Conservation (phyloP, 2,113 vertebrate species). For the Albula glossodonta region DNA sequence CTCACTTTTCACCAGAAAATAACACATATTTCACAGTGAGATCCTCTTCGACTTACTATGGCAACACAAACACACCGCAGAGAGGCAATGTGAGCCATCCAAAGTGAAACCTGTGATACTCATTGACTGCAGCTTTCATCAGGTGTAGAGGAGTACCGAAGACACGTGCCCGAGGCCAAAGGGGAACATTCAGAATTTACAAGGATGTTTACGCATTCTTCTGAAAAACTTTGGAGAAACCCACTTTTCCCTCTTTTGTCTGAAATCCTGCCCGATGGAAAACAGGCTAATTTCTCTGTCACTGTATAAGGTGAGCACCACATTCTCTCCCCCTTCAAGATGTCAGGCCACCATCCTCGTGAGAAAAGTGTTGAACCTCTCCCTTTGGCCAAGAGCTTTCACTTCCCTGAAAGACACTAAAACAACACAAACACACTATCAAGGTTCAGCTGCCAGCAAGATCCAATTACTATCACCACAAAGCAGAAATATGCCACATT, state of each 20-base stretch:
- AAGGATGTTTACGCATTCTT: neutral
- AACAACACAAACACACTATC: neutral
- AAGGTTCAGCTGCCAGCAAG: neutral
- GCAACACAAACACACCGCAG: neutral
- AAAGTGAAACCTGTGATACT: neutral
- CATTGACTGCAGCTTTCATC: neutral
- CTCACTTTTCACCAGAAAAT: neutral
- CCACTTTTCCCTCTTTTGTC: constrained; percentile 1
- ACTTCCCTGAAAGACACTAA: neutral
- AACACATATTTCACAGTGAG: neutral
- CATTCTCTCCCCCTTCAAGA: constrained; percentile 14
- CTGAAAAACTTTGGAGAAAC: neutral
- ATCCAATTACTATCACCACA: neutral
- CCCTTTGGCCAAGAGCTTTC: neutral
- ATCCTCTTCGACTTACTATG: neutral
- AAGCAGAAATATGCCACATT: neutral
- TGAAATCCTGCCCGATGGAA: constrained; percentile 4
- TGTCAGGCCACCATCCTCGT: neutral
- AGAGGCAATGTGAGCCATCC: neutral
- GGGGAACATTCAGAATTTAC: neutral
- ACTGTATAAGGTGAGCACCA: constrained; percentile 34
- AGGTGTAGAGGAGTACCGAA: neutral
- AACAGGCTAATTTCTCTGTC: constrained; percentile 21
- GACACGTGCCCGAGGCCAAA: neutral
- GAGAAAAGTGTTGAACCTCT: neutral